These are phyloP conservation scores for Lathamus discolor DNA, from an alignment of 2,113 vertebrate species.

Conservation along the genomic window DNA sequence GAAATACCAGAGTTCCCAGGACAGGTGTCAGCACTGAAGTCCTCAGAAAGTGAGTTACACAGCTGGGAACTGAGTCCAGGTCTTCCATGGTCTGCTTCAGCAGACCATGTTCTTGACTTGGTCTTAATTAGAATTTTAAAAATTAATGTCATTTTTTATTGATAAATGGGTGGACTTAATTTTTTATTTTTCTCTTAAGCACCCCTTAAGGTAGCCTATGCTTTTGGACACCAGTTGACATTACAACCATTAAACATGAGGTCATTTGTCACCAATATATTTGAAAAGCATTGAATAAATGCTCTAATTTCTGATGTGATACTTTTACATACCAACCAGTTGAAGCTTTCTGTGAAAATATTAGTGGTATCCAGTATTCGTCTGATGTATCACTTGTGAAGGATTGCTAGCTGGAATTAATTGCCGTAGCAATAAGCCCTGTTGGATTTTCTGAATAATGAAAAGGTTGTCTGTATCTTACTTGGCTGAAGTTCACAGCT, in stretches of 20 bases:
- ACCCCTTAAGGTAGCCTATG: neutral
- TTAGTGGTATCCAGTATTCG: neutral
- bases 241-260: neutral
- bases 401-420: neutral
- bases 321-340: neutral
- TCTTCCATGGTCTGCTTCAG: neutral
- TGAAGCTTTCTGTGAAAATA: neutral
- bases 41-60: neutral
- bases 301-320: neutral
- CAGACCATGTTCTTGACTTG: neutral
- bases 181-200: neutral
- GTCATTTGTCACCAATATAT: neutral
- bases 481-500: neutral
- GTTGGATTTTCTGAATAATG: neutral
- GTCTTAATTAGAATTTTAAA: neutral
- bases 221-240: neutral
- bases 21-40: neutral
- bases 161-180: neutral
- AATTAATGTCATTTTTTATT: neutral
- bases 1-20: neutral
- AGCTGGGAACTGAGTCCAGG: neutral
- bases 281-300: neutral
- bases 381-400: neutral
- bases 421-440: accelerated
- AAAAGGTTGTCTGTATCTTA: neutral